Base-by-base conservation (phyloP, 2,888 invertebrate genomes). In the Camptogramma bilineatum region DNA sequence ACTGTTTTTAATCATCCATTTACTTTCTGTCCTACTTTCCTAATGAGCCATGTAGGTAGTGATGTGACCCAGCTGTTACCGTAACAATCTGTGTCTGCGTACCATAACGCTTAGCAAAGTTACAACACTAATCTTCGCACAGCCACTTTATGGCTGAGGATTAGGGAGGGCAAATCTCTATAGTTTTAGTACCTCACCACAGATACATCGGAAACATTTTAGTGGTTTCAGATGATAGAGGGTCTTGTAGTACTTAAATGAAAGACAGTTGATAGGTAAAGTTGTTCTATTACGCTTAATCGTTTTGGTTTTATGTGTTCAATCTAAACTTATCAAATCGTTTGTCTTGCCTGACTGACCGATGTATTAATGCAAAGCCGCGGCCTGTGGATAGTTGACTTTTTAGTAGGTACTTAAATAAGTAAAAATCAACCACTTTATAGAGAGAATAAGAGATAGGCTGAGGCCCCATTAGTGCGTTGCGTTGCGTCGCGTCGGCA, bases 41-140 rank as follows among this genome's bases (percentile, higher is more conserved):
- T 21, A 21, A 21, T 21, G 2, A 21, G 21, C 2, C 21, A n/a
- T 16, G 42, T 16, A 16, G 16, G 10, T 10, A 42, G 16, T 42
- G 5, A 42, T 19, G 13, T 48, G 48, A 19, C 1, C 34, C 18
- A 34, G 56, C 28, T 31, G 13, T 34, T 19, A 24, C 17, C n/a
- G 17, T 13, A 17, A 44, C 46, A 13, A 18, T 28, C 51, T 62
- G 47, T 46, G 46, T 13, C 18, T 31, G 16, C 44, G 50, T n/a
- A 55, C 60, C 66, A 61, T 69, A 71, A 71, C 67, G 66, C 73
- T 75, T 75, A 79, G 75, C 76, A 68, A 74, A 79, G 76, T 79
- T 76, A 73, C 75, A 76, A 73, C 73, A 78, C 74, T 83, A 81
- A 83, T 80, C 79, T 79, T 77, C 66, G 61, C 63, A 64, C 69